phyloP scores from a whole-genome alignment of 2,797 vertebrate genomes.

The Ctenosaura bakeri region DNA sequence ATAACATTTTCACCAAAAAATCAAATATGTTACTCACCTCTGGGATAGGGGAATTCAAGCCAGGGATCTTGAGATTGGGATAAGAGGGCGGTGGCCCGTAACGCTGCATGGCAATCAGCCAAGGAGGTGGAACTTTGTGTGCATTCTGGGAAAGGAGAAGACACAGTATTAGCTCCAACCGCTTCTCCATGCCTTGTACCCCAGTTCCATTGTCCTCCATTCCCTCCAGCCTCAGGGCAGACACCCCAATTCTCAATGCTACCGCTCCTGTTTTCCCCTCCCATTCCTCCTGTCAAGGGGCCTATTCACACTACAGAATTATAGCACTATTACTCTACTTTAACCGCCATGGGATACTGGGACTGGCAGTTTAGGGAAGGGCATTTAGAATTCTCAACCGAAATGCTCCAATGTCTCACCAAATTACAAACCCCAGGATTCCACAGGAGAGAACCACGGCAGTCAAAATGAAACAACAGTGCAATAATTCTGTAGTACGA shows the following conservation, averaged over 20 bases:
- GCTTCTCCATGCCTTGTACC: accelerated
- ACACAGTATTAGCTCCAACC: neutral
- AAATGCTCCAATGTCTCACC: too few relatives aligned
- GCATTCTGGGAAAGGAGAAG: conserved; percentile 81
- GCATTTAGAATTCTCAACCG: too few relatives aligned
- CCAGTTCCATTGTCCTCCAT: neutral
- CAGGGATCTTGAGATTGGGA: conserved; percentile 95
- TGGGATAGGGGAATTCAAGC: conserved; percentile 93
- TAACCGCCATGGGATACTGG: too few relatives aligned
- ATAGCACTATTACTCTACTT: too few relatives aligned
- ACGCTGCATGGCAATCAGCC: conserved; percentile 96
- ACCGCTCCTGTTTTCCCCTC: too few relatives aligned
- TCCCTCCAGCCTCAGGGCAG: neutral
- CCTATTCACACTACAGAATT: too few relatives aligned
- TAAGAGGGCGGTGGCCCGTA: conserved; percentile 95
- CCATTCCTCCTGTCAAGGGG: neutral
- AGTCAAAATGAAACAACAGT: too few relatives aligned
- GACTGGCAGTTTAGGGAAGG: too few relatives aligned
- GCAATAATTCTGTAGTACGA: too few relatives aligned
- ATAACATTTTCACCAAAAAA: too few relatives aligned
- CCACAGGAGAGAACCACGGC: too few relatives aligned
- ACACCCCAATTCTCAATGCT: neutral
- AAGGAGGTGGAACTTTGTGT: conserved; percentile 94
- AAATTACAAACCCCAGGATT: too few relatives aligned
- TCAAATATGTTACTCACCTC: conserved; percentile 79